A percentile compares a stretch with the other conserved stretches of the same genome.
These are phyloP conservation scores for Phalacrocorax brasilianus DNA, from an alignment of 2,113 vertebrate genomes.

Conservation along the genomic window DNA sequence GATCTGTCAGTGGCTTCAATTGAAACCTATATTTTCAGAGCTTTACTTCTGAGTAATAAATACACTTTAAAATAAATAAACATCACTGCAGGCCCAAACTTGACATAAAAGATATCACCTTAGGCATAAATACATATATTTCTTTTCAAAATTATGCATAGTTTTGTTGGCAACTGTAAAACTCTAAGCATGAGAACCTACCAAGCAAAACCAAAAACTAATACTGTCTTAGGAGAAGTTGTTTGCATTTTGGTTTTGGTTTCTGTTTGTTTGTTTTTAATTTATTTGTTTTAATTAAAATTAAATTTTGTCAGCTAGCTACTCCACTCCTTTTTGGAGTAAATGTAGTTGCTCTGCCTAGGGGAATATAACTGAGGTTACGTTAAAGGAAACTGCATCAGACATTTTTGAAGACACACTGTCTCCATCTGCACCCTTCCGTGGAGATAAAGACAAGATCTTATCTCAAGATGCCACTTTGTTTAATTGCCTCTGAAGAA, in stretches of 20 bases:
- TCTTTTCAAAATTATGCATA: neutral
- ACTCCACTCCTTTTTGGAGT: neutral
- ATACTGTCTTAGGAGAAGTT: neutral
- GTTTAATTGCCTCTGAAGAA: constrained; percentile 11
- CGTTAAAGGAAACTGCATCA: neutral
- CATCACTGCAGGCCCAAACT: neutral
- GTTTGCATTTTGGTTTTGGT: neutral
- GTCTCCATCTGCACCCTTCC: neutral
- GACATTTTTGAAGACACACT: neutral
- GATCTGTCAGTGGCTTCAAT: constrained; percentile 12
- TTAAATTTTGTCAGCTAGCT: neutral
- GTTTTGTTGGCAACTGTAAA: constrained; percentile 10
- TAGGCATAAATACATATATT: neutral
- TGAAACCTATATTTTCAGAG: constrained; percentile 10
- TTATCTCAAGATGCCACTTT: neutral
- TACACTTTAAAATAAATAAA: constrained; percentile 33
- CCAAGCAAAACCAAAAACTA: neutral
- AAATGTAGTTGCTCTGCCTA: neutral
- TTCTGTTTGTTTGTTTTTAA: neutral
- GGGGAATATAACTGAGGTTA: neutral
- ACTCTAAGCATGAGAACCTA: neutral
- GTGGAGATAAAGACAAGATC: neutral
- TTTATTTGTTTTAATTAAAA: neutral
- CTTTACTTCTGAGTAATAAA: constrained; percentile 52
- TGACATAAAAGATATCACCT: neutral